A percentile compares a stretch with the other conserved stretches of the same genome.
These are phyloP conservation scores for Pseudorasbora parva DNA, from an alignment of 2,113 vertebrate genomes.

Conservation along the genomic window DNA sequence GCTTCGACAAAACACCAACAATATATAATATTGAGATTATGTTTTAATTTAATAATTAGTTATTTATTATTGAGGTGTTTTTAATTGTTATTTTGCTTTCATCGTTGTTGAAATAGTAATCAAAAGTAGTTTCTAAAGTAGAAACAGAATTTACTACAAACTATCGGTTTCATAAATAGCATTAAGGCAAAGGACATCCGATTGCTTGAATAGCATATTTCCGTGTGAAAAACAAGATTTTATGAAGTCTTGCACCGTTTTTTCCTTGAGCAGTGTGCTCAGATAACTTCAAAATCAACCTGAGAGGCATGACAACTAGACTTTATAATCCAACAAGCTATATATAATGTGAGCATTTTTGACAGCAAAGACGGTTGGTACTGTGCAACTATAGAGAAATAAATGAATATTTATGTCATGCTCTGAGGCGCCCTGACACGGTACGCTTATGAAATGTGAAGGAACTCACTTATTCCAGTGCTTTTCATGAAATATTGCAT, in stretches of 20 bases:
- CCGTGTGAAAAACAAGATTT: not conserved
- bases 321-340: conserved; percentile 6
- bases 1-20: not conserved
- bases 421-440: conserved; percentile 18
- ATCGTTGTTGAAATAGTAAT: not conserved
- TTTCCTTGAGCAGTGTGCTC: conserved; percentile 51
- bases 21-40: no score
- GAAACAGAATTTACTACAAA: not conserved
- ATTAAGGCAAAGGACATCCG: not conserved
- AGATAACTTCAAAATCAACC: conserved; percentile 42
- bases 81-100: not conserved
- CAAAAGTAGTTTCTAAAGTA: not conserved
- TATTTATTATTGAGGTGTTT: not conserved
- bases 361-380: conserved; percentile 5
- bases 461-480: not conserved
- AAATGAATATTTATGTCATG: conserved; percentile 32
- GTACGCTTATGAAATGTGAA: conserved; percentile 25
- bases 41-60: not conserved
- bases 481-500: conserved; percentile 24
- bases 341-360: conserved; percentile 12
- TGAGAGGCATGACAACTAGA: conserved; percentile 31
- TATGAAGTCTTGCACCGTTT: conserved; percentile 38
- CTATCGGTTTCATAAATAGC: not conserved
- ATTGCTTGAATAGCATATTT: conserved; percentile 4
- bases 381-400: not conserved